phyloP scores from a whole-genome alignment of 2,888 invertebrate genomes.

The Calameuta idolon region DNA sequence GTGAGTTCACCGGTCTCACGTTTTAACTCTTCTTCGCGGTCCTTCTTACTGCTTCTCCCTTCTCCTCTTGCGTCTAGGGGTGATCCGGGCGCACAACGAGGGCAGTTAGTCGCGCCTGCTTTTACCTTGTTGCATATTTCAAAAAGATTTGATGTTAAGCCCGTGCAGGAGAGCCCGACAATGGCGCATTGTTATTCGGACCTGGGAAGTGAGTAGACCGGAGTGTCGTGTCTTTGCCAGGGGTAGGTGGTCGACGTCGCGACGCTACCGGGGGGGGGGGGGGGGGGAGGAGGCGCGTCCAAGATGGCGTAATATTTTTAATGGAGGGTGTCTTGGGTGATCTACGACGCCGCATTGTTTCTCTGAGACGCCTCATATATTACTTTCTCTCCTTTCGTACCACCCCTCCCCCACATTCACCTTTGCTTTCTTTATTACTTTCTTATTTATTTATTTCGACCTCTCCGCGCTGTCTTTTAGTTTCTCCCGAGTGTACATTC shows the following conservation, averaged over 20 bases:
- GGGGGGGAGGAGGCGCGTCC: no score
- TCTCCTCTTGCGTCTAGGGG: not conserved
- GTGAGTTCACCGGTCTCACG: not conserved
- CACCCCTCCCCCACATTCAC: not conserved
- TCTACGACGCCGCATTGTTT: slow-evolving; percentile 64
- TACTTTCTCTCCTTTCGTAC: slow-evolving; percentile 45
- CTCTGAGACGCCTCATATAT: slow-evolving; percentile 58
- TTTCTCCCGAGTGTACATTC: not conserved
- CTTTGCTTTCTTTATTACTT: not conserved
- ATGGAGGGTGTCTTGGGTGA: slow-evolving; percentile 65
- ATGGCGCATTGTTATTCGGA: slow-evolving; percentile 63
- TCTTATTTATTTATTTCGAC: not conserved
- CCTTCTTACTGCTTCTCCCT: not conserved
- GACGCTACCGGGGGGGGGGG: slow-evolving; percentile 33
- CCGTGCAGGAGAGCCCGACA: slow-evolving; percentile 34
- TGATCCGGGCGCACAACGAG: not conserved
- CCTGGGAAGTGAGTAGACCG: slow-evolving; percentile 39
- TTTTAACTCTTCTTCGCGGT: not conserved
- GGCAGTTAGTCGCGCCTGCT: not conserved
- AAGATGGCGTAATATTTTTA: slow-evolving; percentile 66
- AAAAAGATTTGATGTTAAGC: not conserved
- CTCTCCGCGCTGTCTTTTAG: not conserved
- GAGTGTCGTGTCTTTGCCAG: slow-evolving; percentile 28
- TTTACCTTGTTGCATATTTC: slow-evolving; percentile 2
- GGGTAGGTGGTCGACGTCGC: slow-evolving; percentile 10